Conservation (phyloP, 2,888 invertebrate genomes). For the Aporophyla lueneburgensis region DNA sequence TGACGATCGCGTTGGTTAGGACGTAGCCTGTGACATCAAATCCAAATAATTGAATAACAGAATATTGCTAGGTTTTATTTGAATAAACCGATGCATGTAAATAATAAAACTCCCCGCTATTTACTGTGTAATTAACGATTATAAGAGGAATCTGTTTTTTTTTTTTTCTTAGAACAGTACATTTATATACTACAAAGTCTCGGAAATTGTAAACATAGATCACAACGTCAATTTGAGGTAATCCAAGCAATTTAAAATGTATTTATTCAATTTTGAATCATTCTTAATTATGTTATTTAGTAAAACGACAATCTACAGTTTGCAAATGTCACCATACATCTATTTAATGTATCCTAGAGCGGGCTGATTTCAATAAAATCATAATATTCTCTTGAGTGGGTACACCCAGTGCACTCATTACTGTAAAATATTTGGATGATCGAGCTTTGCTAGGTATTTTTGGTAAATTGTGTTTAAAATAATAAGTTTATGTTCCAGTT, state of each 20-base stretch:
- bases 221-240: constrained; percentile 28
- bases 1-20: neutral
- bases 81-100: neutral
- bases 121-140: neutral
- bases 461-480: no score
- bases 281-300: constrained; percentile 36
- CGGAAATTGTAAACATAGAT: constrained; percentile 19
- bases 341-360: constrained; percentile 26
- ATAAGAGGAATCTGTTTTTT: neutral
- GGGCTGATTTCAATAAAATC: neutral
- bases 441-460: no score
- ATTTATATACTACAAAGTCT: neutral
- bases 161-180: neutral
- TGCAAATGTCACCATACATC: constrained; percentile 33
- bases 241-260: constrained; percentile 35
- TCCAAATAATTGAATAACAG: neutral
- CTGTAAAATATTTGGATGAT: no score
- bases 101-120: neutral
- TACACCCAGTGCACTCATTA: no score
- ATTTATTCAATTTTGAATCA: constrained; percentile 33
- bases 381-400: neutral
- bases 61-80: neutral
- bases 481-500: no score
- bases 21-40: neutral
- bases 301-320: constrained; percentile 15